Evolutionary conservation across 2,113 vertebrate species (phyloP).

Genomic region (Crotalus tigris): DNA sequence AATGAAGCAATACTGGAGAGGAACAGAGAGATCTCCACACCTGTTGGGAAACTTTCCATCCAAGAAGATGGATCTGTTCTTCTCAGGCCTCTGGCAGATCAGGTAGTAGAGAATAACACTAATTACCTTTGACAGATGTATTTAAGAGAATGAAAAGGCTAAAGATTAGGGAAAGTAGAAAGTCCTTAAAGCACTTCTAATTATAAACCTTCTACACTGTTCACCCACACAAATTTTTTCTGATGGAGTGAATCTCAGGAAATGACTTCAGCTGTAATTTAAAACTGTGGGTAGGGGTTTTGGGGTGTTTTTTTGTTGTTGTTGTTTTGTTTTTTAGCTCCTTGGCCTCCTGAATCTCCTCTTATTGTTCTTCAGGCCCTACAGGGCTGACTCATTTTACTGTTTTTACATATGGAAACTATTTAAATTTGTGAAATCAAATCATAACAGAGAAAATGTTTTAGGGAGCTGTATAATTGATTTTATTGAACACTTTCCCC

Average conservation of each 20-base stretch:
- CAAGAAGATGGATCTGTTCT: background rate
- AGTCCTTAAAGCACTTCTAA: conserved; percentile 27
- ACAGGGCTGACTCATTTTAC: background rate
- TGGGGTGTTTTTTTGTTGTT: background rate
- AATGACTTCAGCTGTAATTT: background rate
- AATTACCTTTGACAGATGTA: background rate
- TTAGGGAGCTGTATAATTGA: background rate
- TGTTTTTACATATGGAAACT: background rate
- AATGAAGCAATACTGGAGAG: conserved; percentile 9
- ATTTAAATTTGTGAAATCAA: background rate
- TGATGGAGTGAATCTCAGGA: background rate
- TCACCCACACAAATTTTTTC: background rate
- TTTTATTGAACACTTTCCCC: background rate
- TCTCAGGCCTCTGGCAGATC: background rate
- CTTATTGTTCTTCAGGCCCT: background rate
- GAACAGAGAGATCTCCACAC: background rate
- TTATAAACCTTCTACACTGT: background rate
- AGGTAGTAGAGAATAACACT: background rate
- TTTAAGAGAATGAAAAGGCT: conserved; percentile 2
- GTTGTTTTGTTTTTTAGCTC: background rate
- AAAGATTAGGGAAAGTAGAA: background rate
- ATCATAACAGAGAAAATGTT: background rate
- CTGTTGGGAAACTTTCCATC: background rate
- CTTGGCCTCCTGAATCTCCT: background rate
- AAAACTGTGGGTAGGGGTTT: background rate